Conservation (phyloP, 2,888 invertebrate genomes). For the Noctua pronuba region DNA sequence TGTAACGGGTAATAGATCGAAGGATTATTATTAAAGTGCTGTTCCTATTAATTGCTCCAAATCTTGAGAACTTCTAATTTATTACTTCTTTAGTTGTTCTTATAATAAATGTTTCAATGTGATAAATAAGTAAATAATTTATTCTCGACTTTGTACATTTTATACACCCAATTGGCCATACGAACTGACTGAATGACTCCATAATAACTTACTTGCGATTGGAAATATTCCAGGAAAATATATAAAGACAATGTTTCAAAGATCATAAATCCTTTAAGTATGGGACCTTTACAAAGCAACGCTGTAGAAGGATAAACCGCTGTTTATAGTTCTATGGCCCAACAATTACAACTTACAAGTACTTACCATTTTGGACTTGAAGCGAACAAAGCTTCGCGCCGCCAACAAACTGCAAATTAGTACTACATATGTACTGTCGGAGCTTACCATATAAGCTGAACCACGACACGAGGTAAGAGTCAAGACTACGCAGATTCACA, state of each 20-base stretch:
- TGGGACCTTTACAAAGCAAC: slow-evolving; percentile 23
- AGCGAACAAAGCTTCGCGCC: slow-evolving; percentile 49
- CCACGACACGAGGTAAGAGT: slow-evolving; percentile 36
- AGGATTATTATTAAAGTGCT: slow-evolving; percentile 3
- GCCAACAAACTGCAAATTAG: slow-evolving; percentile 59
- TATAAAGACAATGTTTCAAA: slow-evolving; percentile 44
- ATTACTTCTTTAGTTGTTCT: neutral
- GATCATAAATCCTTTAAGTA: slow-evolving; percentile 33
- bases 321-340: slow-evolving; percentile 40
- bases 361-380: slow-evolving; percentile 56
- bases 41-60: slow-evolving; percentile 6
- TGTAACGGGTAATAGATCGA: slow-evolving; percentile 27
- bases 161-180: neutral
- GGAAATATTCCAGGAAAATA: slow-evolving; percentile 34
- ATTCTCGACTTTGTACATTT: neutral
- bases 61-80: neutral
- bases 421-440: slow-evolving; percentile 52
- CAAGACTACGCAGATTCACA: slow-evolving; percentile 34
- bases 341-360: slow-evolving; percentile 57
- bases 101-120: neutral
- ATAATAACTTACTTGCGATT: neutral
- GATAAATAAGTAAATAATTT: neutral
- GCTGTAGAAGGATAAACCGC: slow-evolving; percentile 38
- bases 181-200: neutral
- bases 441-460: slow-evolving; percentile 55